A percentile compares a stretch with the other conserved stretches of the same genome.
Evolutionary conservation across 2,797 vertebrate species (phyloP).

Genomic region (Malurus splendens): DNA sequence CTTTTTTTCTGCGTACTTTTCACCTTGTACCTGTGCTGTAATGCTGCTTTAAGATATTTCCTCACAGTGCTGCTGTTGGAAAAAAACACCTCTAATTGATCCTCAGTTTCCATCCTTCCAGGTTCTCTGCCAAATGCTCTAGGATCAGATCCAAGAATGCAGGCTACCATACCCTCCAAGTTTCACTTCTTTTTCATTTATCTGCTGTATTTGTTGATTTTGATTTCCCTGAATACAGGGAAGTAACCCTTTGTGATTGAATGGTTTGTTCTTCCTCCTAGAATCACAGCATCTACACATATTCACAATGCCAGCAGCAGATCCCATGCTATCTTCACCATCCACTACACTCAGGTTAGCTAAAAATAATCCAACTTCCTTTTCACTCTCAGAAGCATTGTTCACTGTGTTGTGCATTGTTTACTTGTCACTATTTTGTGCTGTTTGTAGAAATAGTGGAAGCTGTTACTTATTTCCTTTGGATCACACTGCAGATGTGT

Average conservation of each 20-base stretch:
- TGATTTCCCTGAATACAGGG: background rate
- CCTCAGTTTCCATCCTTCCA: background rate
- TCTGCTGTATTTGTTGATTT: background rate
- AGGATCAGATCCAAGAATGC: background rate
- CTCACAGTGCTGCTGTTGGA: background rate
- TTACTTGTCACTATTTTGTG: background rate
- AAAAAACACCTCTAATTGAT: background rate
- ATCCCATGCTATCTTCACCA: conserved; percentile 96
- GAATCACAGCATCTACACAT: conserved; percentile 95
- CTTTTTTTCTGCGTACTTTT: background rate
- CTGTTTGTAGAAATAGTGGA: background rate
- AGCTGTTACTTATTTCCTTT: conserved; percentile 24
- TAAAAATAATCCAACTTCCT: conserved; percentile 6
- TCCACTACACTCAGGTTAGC: conserved; percentile 92
- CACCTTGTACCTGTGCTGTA: background rate
- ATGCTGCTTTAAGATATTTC: background rate
- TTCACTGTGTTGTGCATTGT: background rate
- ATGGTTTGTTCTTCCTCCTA: conserved; percentile 39
- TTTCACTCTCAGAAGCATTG: background rate
- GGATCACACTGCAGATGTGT: background rate
- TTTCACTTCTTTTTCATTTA: background rate
- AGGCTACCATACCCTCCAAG: background rate
- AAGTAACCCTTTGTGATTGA: background rate
- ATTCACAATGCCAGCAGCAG: conserved; percentile 96
- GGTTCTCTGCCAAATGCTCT: background rate